A percentile compares a stretch with the other conserved stretches of the same genome.
phyloP scores from a whole-genome alignment of 2,113 vertebrate genomes.

The Struthio camelus region DNA sequence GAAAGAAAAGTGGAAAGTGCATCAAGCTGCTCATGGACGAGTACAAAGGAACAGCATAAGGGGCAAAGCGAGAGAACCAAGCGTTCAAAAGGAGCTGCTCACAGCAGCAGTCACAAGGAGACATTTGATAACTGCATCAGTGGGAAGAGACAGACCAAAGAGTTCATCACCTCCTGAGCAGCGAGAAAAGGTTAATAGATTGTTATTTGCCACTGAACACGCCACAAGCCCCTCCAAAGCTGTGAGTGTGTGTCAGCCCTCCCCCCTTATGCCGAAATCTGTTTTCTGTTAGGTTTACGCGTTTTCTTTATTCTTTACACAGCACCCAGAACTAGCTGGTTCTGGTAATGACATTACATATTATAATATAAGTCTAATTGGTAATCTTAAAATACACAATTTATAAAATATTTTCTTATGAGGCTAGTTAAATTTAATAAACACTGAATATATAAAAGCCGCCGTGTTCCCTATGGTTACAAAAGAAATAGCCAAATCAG shows the following conservation, averaged over 20 bases:
- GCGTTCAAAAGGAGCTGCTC: not conserved
- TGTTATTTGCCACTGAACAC: slow-evolving; percentile 50
- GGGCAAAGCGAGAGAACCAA: not conserved
- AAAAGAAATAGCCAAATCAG: slow-evolving; percentile 36
- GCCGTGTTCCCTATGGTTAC: not conserved
- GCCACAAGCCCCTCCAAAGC: slow-evolving; percentile 34
- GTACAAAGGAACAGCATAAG: not conserved
- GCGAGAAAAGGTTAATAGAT: slow-evolving; percentile 61
- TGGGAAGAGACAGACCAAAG: slow-evolving; percentile 43
- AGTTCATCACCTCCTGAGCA: slow-evolving; percentile 54
- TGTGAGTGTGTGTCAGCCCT: slow-evolving; percentile 40
- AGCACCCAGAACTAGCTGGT: slow-evolving; percentile 44
- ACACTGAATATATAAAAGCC: not conserved
- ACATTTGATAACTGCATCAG: slow-evolving; percentile 37
- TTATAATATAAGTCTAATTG: not conserved
- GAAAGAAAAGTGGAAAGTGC: not conserved
- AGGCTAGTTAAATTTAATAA: slow-evolving; percentile 17
- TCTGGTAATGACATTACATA: slow-evolving; percentile 59
- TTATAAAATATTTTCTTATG: slow-evolving; percentile 31
- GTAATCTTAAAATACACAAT: slow-evolving; percentile 27
- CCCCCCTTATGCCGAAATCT: slow-evolving; percentile 39
- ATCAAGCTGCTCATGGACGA: not conserved
- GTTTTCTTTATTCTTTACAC: slow-evolving; percentile 58
- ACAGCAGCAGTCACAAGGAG: not conserved
- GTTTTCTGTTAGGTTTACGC: slow-evolving; percentile 67